Evolutionary conservation across 2,888 invertebrate genomes (phyloP).

Genomic region (Brachyptera risi): DNA sequence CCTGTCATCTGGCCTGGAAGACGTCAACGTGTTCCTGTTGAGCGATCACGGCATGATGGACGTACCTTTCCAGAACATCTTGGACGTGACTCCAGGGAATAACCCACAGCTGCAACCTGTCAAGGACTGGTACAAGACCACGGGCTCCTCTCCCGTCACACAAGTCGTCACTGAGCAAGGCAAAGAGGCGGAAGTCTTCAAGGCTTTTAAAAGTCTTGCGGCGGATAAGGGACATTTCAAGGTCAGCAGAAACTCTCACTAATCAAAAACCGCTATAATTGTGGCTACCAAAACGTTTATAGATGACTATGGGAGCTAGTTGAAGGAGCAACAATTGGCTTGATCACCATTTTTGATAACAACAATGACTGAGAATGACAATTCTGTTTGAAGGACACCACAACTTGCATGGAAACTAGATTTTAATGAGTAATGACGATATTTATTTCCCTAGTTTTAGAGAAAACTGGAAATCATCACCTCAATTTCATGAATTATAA

Average conservation of each 20-base stretch:
- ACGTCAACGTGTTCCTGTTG: constrained; percentile 19
- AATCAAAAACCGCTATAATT: neutral
- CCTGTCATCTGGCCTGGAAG: neutral
- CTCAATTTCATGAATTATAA: too few species aligned
- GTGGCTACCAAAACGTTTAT: neutral
- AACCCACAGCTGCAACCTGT: neutral
- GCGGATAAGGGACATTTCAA: neutral
- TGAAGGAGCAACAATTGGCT: neutral
- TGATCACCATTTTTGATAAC: neutral
- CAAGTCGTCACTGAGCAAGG: neutral
- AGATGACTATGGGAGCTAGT: neutral
- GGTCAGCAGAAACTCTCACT: neutral
- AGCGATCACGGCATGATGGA: constrained; percentile 22
- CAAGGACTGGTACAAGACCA: neutral
- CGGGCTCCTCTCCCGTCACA: neutral
- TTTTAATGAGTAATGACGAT: too few species aligned
- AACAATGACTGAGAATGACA: too few species aligned
- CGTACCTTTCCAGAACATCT: constrained; percentile 16
- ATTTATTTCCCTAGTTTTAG: too few species aligned
- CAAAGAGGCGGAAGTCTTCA: neutral
- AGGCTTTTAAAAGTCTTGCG: neutral
- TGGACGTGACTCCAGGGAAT: neutral
- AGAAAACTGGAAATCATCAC: too few species aligned
- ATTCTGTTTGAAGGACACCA: too few species aligned
- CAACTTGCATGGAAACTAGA: too few species aligned